Percentiles rank a stretch among this genome's conserved stretches.
Conservation (phyloP, 2,888 invertebrate genomes). For the Pseudanteris insignis region DNA sequence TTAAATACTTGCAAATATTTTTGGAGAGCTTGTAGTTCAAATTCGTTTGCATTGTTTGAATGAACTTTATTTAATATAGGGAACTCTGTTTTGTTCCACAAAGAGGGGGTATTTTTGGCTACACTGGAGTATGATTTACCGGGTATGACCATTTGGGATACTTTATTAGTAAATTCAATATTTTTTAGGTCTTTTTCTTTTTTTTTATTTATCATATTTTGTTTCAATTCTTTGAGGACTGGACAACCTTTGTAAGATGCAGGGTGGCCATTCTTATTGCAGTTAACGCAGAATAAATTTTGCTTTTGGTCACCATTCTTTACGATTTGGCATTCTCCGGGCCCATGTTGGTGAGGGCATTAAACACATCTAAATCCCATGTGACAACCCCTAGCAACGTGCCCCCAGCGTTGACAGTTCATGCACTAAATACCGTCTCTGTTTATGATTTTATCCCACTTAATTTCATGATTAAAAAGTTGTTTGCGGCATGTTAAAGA, state of each 20-base stretch:
- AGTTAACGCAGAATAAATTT: constrained; percentile 8
- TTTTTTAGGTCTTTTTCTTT: neutral
- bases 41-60: too few species aligned
- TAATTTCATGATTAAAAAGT: constrained; percentile 11
- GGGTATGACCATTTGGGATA: too few species aligned
- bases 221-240: neutral
- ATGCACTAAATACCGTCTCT: constrained; percentile 10
- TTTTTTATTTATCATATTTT: neutral
- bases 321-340: constrained; percentile 3
- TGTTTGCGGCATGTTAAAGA: neutral
- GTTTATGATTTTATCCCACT: constrained; percentile 16
- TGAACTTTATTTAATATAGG: too few species aligned
- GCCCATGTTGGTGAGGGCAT: constrained; percentile 12
- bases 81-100: too few species aligned
- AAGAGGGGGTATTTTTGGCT: too few species aligned
- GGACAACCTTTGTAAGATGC: constrained; percentile 6
- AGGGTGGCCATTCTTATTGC: constrained; percentile 4
- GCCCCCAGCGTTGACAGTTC: constrained; percentile 13
- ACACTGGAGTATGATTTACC: too few species aligned
- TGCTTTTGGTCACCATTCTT: neutral
- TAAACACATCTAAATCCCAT: constrained; percentile 23
- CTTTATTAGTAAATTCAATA: neutral
- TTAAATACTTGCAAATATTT: too few species aligned
- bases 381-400: constrained; percentile 8
- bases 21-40: too few species aligned